phyloP scores from a whole-genome alignment of 2,888 invertebrate genomes.

The Watsonalla cultraria region DNA sequence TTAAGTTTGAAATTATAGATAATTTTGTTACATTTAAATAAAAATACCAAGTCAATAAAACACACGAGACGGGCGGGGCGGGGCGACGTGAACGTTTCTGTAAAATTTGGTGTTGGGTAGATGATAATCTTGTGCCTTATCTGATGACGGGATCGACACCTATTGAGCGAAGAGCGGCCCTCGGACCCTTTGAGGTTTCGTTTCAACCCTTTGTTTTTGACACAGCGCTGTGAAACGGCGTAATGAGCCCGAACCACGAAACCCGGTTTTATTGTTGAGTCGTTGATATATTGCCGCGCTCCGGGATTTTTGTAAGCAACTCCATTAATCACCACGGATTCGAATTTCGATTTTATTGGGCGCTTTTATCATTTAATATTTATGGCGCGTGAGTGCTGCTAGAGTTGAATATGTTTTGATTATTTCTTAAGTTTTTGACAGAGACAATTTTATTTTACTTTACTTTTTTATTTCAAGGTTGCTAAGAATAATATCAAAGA shows the following conservation, averaged over 20 bases:
- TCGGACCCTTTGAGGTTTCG: slow-evolving; percentile 47
- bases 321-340: slow-evolving; percentile 27
- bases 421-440: no score
- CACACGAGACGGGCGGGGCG: slow-evolving; percentile 5
- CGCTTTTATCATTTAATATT: slow-evolving; percentile 2
- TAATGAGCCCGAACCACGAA: slow-evolving; percentile 38
- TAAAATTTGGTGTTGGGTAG: slow-evolving; percentile 70
- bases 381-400: neutral
- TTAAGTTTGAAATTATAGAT: no score
- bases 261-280: slow-evolving; percentile 30
- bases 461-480: no score
- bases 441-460: no score
- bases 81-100: slow-evolving; percentile 43
- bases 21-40: no score
- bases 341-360: slow-evolving; percentile 16
- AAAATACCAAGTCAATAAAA: no score
- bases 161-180: slow-evolving; percentile 42
- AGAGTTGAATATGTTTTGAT: no score
- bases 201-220: slow-evolving; percentile 49
- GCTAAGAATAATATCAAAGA: no score
- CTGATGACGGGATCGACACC: slow-evolving; percentile 58
- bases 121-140: slow-evolving; percentile 59
- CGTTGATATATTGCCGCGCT: slow-evolving; percentile 35
- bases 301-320: slow-evolving; percentile 20
- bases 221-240: slow-evolving; percentile 40